phyloP scores from a whole-genome alignment of 2,113 vertebrate genomes.

The Jaculus jaculus region DNA sequence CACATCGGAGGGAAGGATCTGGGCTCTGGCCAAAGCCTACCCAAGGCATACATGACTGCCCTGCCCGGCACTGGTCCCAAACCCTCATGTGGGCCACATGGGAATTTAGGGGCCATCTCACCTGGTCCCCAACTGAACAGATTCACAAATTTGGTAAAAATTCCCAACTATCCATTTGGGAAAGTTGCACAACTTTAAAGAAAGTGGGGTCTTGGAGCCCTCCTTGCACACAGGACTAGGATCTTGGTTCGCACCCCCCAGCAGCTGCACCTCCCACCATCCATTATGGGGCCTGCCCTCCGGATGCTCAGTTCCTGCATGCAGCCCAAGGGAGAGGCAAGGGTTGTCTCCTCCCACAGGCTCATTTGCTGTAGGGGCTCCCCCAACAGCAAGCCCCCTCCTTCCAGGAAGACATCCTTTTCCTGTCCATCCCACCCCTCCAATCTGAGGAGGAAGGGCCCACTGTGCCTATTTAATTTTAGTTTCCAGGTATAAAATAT shows the following conservation, averaged over 20 bases:
- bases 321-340: background rate
- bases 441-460: background rate
- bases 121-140: background rate
- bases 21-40: background rate
- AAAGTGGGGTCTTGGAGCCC: too few relatives aligned
- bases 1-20: too few relatives aligned
- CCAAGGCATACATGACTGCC: background rate
- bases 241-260: background rate
- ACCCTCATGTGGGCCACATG: fast-evolving
- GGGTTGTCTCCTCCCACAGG: background rate
- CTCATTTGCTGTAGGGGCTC: background rate
- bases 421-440: background rate
- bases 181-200: background rate
- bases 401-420: background rate
- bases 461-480: background rate
- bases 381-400: background rate
- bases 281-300: background rate
- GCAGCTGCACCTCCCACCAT: too few relatives aligned
- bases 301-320: background rate
- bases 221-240: background rate
- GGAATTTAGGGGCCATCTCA: background rate
- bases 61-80: too few relatives aligned
- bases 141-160: too few relatives aligned
- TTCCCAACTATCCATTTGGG: background rate
- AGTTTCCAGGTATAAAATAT: background rate